Evolutionary conservation across 2,797 vertebrate species (phyloP), one percentile per base, ranked within the genome.

Genomic region (Crenichthys baileyi): DNA sequence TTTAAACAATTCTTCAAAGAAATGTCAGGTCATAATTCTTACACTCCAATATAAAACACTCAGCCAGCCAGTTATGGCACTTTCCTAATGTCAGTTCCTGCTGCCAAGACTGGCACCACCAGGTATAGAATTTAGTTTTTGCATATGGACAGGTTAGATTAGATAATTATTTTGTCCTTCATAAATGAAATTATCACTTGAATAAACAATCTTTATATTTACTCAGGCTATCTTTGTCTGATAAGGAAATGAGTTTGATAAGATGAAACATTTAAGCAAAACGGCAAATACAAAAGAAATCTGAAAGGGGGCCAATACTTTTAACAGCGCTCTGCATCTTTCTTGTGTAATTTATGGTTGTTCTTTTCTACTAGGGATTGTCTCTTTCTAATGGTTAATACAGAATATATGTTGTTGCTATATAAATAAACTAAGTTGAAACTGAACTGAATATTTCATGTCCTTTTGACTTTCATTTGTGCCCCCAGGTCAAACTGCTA

Each of bases 391-490:
- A 87, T 79, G 77, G 39, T 76, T 55, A 7, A 26, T 67, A 51
- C 36, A 36, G 36, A 36, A 36, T 36, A 36, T 4, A 36, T 36
- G 36, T 36, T 36, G 36, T 36, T 36, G 36, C 36, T 36, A 36
- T 36, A 36, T 36, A 36, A 36, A 36, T 36, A 0, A 36, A 36
- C 36, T 36, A 36, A 36, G 36, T 36, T 36, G 36, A 36, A 36
- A 4, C 36, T 36, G 36, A 36, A 36, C 36, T 36, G 36, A 36
- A 36, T 72, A 77, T 53, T 73, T 82, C 4, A 0, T 53, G 83
- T 83, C 67, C 50, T 36, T 81, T 71, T 82, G 82, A 90, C 84
- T 91, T 93, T 92, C 86, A 70, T 83, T 81, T 88, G 78, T 89
- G 82, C 67, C 75, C 76, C 67, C 65, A 61, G 89, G 91, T 91